A percentile compares a stretch with the other conserved stretches of the same genome.
Evolutionary conservation across 2,113 vertebrate species (phyloP).

Genomic region (Machaerirhynchus nigripectus): DNA sequence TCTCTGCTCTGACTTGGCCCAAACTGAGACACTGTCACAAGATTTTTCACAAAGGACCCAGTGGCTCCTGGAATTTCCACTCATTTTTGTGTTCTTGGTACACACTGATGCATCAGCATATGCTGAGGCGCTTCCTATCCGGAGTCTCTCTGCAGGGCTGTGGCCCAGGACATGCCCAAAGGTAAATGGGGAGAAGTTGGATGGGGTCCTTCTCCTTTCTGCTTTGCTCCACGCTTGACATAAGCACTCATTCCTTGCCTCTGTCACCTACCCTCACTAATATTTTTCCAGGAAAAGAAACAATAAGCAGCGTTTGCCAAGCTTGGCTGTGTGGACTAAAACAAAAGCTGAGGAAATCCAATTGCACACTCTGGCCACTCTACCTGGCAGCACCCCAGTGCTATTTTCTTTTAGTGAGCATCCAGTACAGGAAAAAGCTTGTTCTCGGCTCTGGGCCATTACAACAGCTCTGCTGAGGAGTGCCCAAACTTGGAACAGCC

Average conservation of each 20-base stretch:
- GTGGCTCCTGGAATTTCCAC: neutral
- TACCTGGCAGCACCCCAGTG: neutral
- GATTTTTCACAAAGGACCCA: neutral
- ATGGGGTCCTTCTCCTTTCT: neutral
- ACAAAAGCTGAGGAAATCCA: neutral
- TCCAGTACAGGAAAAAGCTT: neutral
- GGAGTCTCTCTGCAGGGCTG: neutral
- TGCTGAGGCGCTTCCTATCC: neutral
- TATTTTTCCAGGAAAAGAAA: neutral
- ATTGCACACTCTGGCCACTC: neutral
- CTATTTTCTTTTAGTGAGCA: neutral
- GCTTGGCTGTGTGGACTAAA: neutral
- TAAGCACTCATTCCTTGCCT: neutral
- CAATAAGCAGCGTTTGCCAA: neutral
- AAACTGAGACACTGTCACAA: neutral
- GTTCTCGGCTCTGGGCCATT: neutral
- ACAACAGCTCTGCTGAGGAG: neutral
- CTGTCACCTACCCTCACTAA: neutral
- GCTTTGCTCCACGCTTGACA: rapidly evolving
- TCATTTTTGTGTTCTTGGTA: neutral
- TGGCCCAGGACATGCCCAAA: neutral
- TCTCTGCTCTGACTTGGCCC: neutral
- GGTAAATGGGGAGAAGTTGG: neutral
- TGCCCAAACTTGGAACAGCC: neutral
- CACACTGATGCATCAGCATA: neutral